Evolutionary conservation across 1,140 invertebrate genomes (phyloP), one percentile per base, ranked within the genome.

Genomic region (Euwallacea similis): DNA sequence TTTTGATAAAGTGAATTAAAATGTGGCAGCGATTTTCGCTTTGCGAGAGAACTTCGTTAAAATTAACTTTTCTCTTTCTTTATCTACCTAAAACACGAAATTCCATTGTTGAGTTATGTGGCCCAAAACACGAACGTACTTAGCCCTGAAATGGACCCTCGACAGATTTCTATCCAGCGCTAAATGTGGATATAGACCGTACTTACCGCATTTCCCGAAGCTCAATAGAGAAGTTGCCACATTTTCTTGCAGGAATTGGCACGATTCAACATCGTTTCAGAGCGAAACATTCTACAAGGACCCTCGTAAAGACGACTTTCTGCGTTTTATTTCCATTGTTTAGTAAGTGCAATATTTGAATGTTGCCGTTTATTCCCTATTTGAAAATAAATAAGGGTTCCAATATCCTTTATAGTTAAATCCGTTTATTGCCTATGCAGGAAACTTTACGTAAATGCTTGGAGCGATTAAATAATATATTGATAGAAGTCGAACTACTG

Each of bases 261-360:
- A 58, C 55, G 10, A 33, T 58, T 58, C 13, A n/a, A 58, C 13
- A 15, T 41, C 50, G 15, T 53, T 53, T 53, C 7, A 6, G 11
- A 53, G 50, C 50, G 15, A 53, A 53, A 53, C 50, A 53, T 11
- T 53, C 11, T 11, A 53, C 11, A 53, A 53, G 8, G 50, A 15
- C 50, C 50, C 50, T 53, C 50, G 50, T 53, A 15, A 53, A 53
- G 21, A 58, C 55, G 21, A 33, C 10, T 10, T 53, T 53, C 50
- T 53, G 55, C 55, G n/a, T 16, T 58, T 58, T 58, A 58, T 58
- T 58, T 58, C 21, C 55, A 58, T 58, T 58, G 8, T 58, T 15
- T 53, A 15, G 50, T 53, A 7, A 53, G 15, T 53, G 50, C 15
- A 53, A 33, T 21, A 58, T 58, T 13, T 58, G 55, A 58, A 58